These are phyloP conservation scores for Tupiocoris notatus DNA, from an alignment of 2,888 invertebrate species.

Conservation along the genomic window DNA sequence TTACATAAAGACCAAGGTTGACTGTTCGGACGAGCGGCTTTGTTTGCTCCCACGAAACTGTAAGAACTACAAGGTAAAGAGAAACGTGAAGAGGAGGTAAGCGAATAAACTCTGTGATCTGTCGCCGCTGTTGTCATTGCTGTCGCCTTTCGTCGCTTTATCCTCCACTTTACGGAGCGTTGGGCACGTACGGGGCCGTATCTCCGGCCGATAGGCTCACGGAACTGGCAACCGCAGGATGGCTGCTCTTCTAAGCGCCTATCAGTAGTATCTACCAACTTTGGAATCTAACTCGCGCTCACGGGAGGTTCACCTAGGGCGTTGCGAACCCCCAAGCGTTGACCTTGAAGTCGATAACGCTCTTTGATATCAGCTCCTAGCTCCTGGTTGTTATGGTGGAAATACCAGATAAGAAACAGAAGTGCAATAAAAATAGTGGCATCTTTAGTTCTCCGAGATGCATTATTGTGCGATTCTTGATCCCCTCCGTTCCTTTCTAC, in stretches of 20 bases:
- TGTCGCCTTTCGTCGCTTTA: neutral
- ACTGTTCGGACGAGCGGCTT: too few species aligned
- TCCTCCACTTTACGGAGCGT: slow-evolving; percentile 2
- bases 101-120: neutral
- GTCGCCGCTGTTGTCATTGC: neutral
- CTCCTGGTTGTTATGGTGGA: neutral
- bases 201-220: neutral
- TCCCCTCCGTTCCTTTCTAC: too few species aligned
- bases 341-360: neutral
- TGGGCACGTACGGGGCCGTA: neutral
- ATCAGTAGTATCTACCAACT: neutral
- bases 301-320: neutral
- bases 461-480: too few species aligned
- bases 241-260: neutral
- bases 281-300: neutral
- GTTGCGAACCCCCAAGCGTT: too few species aligned
- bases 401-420: neutral
- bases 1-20: too few species aligned
- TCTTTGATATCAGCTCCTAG: neutral
- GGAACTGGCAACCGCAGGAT: neutral
- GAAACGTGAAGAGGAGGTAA: too few species aligned
- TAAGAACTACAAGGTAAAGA: too few species aligned
- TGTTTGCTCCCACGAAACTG: too few species aligned
- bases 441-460: too few species aligned
- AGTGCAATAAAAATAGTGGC: neutral